These are phyloP conservation scores for Martes martes DNA, from an alignment of 2,113 vertebrate species.

Conservation along the genomic window DNA sequence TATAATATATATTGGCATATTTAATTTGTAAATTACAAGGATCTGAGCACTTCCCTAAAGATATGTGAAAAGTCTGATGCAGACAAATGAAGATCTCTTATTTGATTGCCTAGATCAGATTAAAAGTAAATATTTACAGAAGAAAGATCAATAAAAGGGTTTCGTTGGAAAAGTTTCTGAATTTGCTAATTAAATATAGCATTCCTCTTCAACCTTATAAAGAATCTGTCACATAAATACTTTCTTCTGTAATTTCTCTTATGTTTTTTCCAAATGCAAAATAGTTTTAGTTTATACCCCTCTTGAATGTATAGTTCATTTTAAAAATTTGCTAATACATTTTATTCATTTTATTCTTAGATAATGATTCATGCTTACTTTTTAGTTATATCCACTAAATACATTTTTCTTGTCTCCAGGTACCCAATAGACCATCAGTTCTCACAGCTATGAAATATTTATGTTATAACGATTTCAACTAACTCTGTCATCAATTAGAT, in stretches of 20 bases:
- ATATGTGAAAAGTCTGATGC: background rate
- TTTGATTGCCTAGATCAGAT: constrained; percentile 12
- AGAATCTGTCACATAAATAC: background rate
- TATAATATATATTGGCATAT: background rate
- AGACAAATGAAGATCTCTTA: constrained; percentile 30
- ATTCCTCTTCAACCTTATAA: background rate
- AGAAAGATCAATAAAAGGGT: background rate
- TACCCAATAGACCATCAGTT: background rate
- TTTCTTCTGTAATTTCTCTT: constrained; percentile 11
- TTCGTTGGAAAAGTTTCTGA: constrained; percentile 50
- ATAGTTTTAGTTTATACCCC: background rate
- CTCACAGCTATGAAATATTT: background rate
- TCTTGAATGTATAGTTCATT: background rate
- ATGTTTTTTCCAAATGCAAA: background rate
- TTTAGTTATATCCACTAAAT: background rate
- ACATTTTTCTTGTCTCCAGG: background rate
- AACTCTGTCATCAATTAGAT: background rate
- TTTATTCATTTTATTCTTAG: background rate
- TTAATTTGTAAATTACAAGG: background rate
- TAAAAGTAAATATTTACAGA: constrained; percentile 39
- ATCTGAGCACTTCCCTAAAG: background rate
- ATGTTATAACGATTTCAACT: background rate
- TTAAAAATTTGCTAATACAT: background rate
- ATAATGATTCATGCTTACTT: background rate
- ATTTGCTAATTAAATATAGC: background rate